Evolutionary conservation across 2,113 vertebrate genomes (phyloP).

Genomic region (Dromaius novaehollandiae): DNA sequence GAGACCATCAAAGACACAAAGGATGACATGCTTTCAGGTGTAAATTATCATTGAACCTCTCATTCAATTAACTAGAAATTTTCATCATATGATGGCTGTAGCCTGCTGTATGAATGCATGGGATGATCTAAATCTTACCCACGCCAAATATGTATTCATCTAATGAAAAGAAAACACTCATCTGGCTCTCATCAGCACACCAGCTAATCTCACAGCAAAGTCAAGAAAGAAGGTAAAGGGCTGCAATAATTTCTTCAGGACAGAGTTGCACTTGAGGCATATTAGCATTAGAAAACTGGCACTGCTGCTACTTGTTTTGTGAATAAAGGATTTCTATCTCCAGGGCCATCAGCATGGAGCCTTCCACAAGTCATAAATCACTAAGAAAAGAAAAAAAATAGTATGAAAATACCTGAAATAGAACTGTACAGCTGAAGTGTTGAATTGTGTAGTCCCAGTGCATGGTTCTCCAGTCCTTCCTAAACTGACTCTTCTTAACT

Average conservation of each 20-base stretch:
- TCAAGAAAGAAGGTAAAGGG: neutral
- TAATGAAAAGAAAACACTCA: neutral
- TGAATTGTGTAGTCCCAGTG: neutral
- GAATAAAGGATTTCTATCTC: neutral
- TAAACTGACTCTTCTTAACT: neutral
- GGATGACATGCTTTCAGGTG: neutral
- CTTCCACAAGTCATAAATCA: conserved; percentile 1
- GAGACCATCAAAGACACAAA: neutral
- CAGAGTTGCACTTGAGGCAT: neutral
- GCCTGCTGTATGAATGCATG: neutral
- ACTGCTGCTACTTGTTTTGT: neutral
- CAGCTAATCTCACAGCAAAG: neutral
- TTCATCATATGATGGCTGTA: neutral
- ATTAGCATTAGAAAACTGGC: neutral
- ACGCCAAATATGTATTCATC: neutral
- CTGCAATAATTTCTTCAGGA: neutral
- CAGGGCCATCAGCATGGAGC: neutral
- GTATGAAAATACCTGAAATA: neutral
- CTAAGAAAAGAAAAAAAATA: neutral
- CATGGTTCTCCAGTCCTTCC: neutral
- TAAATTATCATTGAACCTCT: neutral
- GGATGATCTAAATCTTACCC: neutral
- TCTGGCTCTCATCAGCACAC: neutral
- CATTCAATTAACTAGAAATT: neutral
- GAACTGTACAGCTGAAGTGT: neutral